Evolutionary conservation across 1,140 invertebrate genomes (phyloP).

Genomic region (Zaprionus ghesquierei): DNA sequence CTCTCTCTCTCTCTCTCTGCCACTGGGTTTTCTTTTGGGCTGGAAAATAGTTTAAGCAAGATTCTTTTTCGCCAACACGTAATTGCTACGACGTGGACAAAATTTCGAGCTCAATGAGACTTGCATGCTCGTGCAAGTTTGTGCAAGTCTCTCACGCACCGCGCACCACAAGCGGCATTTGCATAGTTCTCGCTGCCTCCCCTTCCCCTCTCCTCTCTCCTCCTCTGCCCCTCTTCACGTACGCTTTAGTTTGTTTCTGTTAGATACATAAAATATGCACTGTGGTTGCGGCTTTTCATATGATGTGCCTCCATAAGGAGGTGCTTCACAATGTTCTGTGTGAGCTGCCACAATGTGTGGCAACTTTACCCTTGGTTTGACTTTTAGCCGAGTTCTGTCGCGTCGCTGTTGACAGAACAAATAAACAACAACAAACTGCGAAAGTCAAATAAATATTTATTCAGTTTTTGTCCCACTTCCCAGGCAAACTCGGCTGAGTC

Average conservation of each 20-base stretch:
- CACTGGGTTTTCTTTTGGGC: slow-evolving; percentile 7
- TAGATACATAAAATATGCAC: slow-evolving; percentile 16
- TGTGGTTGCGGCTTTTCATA: slow-evolving; percentile 1
- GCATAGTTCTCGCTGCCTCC: background rate
- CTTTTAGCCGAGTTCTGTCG: slow-evolving; percentile 41
- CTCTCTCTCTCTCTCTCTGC: too few species aligned
- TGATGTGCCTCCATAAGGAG: background rate
- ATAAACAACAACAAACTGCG: background rate
- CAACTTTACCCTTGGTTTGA: slow-evolving; percentile 60
- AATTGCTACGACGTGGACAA: slow-evolving; percentile 61
- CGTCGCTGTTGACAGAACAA: background rate
- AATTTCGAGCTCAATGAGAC: slow-evolving; percentile 39
- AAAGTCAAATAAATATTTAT: slow-evolving; percentile 1
- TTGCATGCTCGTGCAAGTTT: slow-evolving; percentile 8
- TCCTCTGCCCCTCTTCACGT: too few species aligned
- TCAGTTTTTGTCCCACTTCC: background rate
- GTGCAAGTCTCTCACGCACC: slow-evolving; percentile 12
- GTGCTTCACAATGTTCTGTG: background rate
- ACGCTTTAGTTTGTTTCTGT: background rate
- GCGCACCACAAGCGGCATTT: background rate
- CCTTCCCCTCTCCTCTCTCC: background rate
- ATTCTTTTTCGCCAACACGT: slow-evolving; percentile 43
- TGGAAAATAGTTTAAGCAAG: slow-evolving; percentile 40
- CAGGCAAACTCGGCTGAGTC: background rate
- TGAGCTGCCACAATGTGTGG: background rate